phyloP scores from a whole-genome alignment of 2,797 vertebrate species.

The Coccyzus lansbergi region DNA sequence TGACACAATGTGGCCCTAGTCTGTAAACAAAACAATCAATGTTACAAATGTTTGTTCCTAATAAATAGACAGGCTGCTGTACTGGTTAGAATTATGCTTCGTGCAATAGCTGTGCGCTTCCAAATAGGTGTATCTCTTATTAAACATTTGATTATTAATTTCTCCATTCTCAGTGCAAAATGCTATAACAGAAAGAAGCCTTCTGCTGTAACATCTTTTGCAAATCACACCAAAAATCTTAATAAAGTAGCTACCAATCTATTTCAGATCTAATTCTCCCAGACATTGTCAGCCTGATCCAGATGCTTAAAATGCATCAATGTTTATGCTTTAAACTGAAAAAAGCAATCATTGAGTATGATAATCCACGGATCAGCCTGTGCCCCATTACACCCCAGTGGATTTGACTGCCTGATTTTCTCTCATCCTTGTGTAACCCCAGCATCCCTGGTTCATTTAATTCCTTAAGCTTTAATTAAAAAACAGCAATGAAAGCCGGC shows the following conservation, averaged over 20 bases:
- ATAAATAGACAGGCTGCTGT: not conserved
- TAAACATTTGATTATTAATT: conserved; percentile 8
- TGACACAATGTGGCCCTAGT: not conserved
- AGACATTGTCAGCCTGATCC: conserved; percentile 8
- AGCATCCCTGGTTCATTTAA: conserved; percentile 68
- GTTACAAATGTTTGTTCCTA: conserved; percentile 12
- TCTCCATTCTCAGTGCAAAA: not conserved
- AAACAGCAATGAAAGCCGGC: conserved; percentile 65
- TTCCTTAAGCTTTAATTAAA: conserved; percentile 76
- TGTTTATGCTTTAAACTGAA: conserved; percentile 41
- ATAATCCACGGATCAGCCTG: conserved; percentile 53
- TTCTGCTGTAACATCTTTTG: not conserved
- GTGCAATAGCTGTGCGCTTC: not conserved
- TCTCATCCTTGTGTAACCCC: conserved; percentile 57
- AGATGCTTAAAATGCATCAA: conserved; percentile 48
- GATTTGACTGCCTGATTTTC: conserved; percentile 52
- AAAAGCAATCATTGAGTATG: not conserved
- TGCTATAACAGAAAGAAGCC: not conserved
- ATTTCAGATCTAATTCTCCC: conserved; percentile 30
- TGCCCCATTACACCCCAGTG: conserved; percentile 34
- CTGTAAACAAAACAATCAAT: conserved; percentile 45
- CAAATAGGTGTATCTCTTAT: not conserved
- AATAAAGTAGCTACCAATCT: conserved; percentile 8
- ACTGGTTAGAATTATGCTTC: not conserved
- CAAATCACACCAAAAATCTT: not conserved